Evolutionary conservation across 1,140 invertebrate genomes (phyloP), one percentile per base, ranked within the genome.

Genomic region (Phenacoccus solenopsis): DNA sequence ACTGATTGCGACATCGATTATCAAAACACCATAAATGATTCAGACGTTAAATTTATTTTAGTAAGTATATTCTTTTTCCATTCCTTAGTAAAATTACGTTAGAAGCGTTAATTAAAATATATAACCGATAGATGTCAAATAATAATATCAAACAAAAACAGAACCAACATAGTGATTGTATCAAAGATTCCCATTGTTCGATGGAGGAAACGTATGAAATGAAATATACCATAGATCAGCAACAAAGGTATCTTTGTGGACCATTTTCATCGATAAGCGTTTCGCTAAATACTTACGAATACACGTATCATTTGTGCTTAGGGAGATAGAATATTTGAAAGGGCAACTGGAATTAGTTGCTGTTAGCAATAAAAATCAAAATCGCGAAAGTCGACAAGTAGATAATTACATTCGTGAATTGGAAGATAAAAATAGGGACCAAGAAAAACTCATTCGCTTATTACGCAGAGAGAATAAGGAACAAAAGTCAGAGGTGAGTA

Each of bases 41-140:
- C 21, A 27, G 59, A 64, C 20, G 59, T 64, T 24, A 64, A 64
- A 64, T 64, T 24, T 64, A 64, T 64, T 64, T 64, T 64, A 64
- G 59, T 64, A 27, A 3, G 59, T 64, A 27, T 64, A 49, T 49
- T 49, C 2, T 9, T n/a, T 3, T 16, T 49, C 20, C 13, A 49
- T n/a, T 5, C 20, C 38, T 49, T 9, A 9, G 16, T 9, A 49
- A 16, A 9, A 49, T 49, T 2, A 49, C 3, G 20, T 16, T 49
- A 16, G 38, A 9, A 9, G 20, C 13, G 20, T 49, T 16, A 9
- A 49, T 49, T 32, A 32, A 32, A 16, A 49, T 49, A 2, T 49
- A 16, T 16, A 10, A 16, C 38, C 3, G 20, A n/a, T n/a, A 49
- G 38, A 49, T 49, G 38, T n/a, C n/a, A n/a, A 49, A 49, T 49